Conservation (phyloP, 1,140 invertebrate species). For the Limonius californicus region DNA sequence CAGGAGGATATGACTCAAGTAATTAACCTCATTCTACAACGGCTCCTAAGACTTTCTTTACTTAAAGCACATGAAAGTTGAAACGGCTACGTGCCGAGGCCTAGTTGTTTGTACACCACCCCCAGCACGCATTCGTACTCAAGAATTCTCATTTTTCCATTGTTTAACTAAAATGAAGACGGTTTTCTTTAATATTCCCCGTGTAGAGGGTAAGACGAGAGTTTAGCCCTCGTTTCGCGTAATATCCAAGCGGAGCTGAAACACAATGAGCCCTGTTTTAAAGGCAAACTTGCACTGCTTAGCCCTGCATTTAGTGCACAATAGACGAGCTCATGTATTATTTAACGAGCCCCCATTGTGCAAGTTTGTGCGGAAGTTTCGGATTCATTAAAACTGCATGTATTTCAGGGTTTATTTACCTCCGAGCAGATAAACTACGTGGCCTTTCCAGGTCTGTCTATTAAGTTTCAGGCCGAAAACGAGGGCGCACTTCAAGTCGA, state of each 20-base stretch:
- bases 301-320: conserved; percentile 13
- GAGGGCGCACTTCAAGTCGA: too few relatives aligned
- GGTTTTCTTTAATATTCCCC: conserved; percentile 1
- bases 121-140: not conserved
- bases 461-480: too few relatives aligned
- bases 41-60: not conserved
- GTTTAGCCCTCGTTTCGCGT: not conserved
- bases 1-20: too few relatives aligned
- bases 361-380: conserved; percentile 15
- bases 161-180: not conserved
- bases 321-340: conserved; percentile 15
- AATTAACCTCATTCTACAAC: too few relatives aligned
- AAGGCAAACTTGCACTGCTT: conserved; percentile 8
- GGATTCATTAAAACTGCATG: conserved; percentile 16
- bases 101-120: not conserved
- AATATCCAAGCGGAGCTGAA: not conserved
- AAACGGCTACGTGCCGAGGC: not conserved
- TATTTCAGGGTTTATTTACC: conserved; percentile 15
- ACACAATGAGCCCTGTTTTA: not conserved
- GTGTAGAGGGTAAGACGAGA: not conserved
- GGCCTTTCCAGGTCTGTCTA: too few relatives aligned
- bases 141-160: not conserved
- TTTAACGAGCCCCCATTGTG: conserved; percentile 15
- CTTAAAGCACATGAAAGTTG: not conserved
- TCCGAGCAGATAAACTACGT: too few relatives aligned